Evolutionary conservation across 1,140 invertebrate genomes (phyloP), one percentile per base, ranked within the genome.

Genomic region (Nomia melanderi): DNA sequence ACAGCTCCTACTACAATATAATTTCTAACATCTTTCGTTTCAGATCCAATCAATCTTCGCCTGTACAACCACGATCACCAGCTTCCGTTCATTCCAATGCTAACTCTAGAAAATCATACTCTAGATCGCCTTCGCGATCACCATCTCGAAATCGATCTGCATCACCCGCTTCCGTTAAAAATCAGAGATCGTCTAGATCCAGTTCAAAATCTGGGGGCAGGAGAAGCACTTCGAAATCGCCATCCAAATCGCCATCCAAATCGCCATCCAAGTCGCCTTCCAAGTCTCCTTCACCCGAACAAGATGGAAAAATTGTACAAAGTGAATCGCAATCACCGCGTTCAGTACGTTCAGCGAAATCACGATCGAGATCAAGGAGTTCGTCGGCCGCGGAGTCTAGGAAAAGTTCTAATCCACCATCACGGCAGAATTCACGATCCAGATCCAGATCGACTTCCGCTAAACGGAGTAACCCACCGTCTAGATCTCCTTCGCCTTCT

Each of bases 101-200:
- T 3, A 84, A 73, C 25, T 85, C 79, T 27, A 77, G 74, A 27
- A 85, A 81, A 47, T 85, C 82, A 12, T 84, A 77, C 54, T 85
- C 82, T 53, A 82, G 79, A 79, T 84, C 83, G 14, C 75, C 75
- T 29, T 84, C 79, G 1, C 63, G 47, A 62, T 83, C 82, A 29
- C 82, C 72, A 6, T 76, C 75, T 0, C 53, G 56, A 31, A 81
- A 47, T 36, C 5, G 66, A 47, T 85, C 83, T 1, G 2, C 20
- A 2, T 85, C 78, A 0, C 75, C 70, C 5, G 27, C 64, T n/a
- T 77, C 56, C 20, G 4, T 39, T 11, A 77, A 77, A 36, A 63
- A 77, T 50, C 65, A 41, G 1, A 66, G 31, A 57, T 53, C 57
- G 12, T 84, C 83, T 11, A 83, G 82, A 78, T 83, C 82, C 31